A percentile compares a stretch with the other conserved stretches of the same genome.
These are phyloP conservation scores for Talpa occidentalis DNA, from an alignment of 2,113 vertebrate genomes.

Conservation along the genomic window DNA sequence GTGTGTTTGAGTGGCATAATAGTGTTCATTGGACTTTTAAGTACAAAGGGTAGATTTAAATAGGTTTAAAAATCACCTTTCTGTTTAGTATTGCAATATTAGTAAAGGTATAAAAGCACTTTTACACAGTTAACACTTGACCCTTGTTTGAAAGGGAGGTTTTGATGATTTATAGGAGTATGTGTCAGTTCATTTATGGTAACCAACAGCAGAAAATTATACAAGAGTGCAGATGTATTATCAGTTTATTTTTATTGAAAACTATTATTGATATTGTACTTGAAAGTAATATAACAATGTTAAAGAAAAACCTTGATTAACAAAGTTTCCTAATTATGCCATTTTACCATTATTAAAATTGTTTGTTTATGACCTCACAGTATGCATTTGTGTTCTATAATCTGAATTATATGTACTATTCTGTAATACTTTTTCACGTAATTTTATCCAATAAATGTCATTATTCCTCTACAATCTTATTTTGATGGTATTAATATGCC, in stretches of 20 bases:
- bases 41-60: neutral
- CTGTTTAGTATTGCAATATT: neutral
- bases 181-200: neutral
- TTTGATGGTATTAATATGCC: neutral
- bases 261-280: neutral
- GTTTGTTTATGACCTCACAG: neutral
- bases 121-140: neutral
- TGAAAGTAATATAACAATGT: neutral
- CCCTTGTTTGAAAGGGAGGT: neutral
- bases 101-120: neutral
- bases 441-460: neutral
- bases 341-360: neutral
- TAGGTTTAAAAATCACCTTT: neutral
- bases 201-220: neutral
- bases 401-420: neutral
- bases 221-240: neutral
- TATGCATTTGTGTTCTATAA: neutral
- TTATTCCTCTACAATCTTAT: neutral
- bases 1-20: neutral
- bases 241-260: constrained; percentile 13
- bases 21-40: neutral
- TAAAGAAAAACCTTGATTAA: neutral
- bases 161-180: neutral
- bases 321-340: neutral
- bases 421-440: constrained; percentile 13